Conservation (phyloP, 2,888 invertebrate species). For the Tetrapedia diversipes region DNA sequence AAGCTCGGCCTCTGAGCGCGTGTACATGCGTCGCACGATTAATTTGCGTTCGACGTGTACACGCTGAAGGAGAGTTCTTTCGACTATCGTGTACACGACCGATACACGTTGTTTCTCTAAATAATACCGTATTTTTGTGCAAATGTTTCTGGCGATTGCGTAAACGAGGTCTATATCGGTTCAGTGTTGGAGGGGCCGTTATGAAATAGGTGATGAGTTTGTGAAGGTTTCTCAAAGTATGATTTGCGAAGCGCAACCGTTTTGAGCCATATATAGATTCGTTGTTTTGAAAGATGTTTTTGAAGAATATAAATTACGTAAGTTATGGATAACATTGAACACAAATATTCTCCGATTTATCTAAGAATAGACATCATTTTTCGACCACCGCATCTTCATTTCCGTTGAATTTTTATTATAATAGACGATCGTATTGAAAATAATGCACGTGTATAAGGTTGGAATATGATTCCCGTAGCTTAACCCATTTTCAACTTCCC, state of each 20-base stretch:
- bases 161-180: not conserved
- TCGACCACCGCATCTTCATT: too few relatives aligned
- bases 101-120: not conserved
- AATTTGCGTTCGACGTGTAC: constrained; percentile 28
- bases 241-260: not conserved
- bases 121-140: not conserved
- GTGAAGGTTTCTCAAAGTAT: not conserved
- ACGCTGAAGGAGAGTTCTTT: constrained; percentile 8
- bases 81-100: not conserved
- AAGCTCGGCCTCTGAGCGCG: too few relatives aligned
- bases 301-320: not conserved
- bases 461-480: not conserved
- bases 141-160: not conserved
- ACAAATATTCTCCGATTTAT: too few relatives aligned
- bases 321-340: too few relatives aligned
- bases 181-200: not conserved
- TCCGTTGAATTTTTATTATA: too few relatives aligned
- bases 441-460: not conserved
- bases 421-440: not conserved
- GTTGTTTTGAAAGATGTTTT: too few relatives aligned
- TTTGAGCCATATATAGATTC: not conserved
- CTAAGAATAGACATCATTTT: too few relatives aligned
- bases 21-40: constrained; percentile 45
- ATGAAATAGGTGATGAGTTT: not conserved
- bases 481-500: not conserved